Percentiles rank a stretch among this genome's conserved stretches.
Evolutionary conservation across 1,140 invertebrate genomes (phyloP).

Genomic region (Micrasema minimum): DNA sequence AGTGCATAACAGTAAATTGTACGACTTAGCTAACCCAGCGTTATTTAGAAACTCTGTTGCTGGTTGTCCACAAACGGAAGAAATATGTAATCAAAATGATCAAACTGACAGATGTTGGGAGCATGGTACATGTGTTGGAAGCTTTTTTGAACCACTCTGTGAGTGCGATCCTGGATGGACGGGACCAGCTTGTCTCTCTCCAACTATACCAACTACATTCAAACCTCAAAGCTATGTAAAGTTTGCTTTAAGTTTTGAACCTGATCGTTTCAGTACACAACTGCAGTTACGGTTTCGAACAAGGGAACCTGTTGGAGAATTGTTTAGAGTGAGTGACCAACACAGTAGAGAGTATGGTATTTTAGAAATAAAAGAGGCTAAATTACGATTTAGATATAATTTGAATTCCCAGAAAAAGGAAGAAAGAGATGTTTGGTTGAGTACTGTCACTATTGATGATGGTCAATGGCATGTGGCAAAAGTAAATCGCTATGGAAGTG

Average conservation of each 20-base stretch:
- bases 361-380: constrained; percentile 72
- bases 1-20: constrained; percentile 75
- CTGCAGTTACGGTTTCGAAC: constrained; percentile 77
- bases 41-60: constrained; percentile 66
- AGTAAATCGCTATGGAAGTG: constrained; percentile 71
- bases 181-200: constrained; percentile 69
- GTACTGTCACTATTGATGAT: constrained; percentile 72
- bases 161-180: constrained; percentile 74
- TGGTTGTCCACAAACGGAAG: constrained; percentile 71
- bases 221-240: constrained; percentile 74
- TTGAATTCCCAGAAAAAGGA: constrained; percentile 71
- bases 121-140: constrained; percentile 74
- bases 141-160: constrained; percentile 70
- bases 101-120: constrained; percentile 66
- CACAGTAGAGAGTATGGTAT: constrained; percentile 75
- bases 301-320: constrained; percentile 71
- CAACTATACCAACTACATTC: constrained; percentile 71
- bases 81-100: constrained; percentile 66
- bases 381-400: constrained; percentile 72
- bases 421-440: constrained; percentile 70
- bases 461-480: constrained; percentile 78
- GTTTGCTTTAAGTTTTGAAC: constrained; percentile 75
- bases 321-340: constrained; percentile 73
- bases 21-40: constrained; percentile 71
- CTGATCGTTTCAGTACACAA: constrained; percentile 70